Percentiles rank a stretch among this genome's conserved stretches.
Evolutionary conservation across 2,113 vertebrate genomes (phyloP).

Genomic region (Notothenia rossii): DNA sequence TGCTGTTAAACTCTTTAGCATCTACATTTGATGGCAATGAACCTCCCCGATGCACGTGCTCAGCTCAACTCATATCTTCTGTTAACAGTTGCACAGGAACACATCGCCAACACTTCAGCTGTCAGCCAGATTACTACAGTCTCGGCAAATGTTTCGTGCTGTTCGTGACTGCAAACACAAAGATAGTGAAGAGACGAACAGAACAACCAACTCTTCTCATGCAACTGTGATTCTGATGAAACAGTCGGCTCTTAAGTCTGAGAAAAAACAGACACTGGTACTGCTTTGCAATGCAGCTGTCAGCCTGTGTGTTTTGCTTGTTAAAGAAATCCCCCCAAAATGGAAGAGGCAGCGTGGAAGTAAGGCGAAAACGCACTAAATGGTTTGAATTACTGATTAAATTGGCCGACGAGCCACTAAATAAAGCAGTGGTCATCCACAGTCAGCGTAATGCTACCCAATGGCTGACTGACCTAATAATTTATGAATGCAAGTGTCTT

Average conservation of each 20-base stretch:
- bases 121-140: conserved; percentile 11
- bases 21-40: neutral
- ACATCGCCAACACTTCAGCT: neutral
- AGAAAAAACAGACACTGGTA: neutral
- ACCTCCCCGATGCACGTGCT: neutral
- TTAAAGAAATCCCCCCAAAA: neutral
- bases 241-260: neutral
- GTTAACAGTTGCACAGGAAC: conserved; percentile 5
- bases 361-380: conserved; percentile 15
- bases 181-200: neutral
- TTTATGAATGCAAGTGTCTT: conserved; percentile 21
- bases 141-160: neutral
- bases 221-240: conserved; percentile 17
- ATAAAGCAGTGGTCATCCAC: conserved; percentile 25
- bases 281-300: neutral
- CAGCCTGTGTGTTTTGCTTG: conserved; percentile 14
- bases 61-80: neutral
- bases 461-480: conserved; percentile 23
- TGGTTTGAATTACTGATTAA: conserved; percentile 28
- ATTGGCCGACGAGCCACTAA: conserved; percentile 12
- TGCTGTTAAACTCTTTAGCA: neutral
- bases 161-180: neutral
- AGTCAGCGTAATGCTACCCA: conserved; percentile 14
- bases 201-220: neutral
- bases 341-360: neutral